Percentiles rank a stretch among this genome's conserved stretches.
phyloP scores from a whole-genome alignment of 2,888 invertebrate species.

The Latrodectus elegans region DNA sequence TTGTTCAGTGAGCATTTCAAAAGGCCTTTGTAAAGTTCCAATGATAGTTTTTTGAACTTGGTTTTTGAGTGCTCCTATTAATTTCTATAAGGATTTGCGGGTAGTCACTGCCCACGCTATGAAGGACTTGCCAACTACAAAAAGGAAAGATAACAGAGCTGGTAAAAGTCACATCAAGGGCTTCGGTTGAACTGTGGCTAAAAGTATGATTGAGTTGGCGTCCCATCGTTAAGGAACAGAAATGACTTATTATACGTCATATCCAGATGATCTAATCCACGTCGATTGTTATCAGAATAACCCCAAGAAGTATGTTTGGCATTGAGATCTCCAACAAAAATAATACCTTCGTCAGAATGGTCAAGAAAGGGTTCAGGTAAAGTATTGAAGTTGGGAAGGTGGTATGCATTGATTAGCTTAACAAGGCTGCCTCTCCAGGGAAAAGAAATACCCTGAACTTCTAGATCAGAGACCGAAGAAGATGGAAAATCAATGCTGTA shows the following conservation, averaged over 20 bases:
- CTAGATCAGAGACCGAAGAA: no score
- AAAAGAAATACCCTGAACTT: no score
- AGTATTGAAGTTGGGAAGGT: no score
- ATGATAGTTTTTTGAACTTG: no score
- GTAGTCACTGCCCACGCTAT: background rate
- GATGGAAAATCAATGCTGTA: no score
- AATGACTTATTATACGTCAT: background rate
- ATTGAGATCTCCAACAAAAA: background rate
- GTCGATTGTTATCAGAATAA: background rate
- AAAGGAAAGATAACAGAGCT: background rate
- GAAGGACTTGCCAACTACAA: background rate
- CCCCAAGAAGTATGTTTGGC: background rate
- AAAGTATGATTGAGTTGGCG: background rate
- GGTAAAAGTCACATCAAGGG: background rate
- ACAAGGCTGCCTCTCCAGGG: no score
- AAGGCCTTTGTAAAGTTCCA: no score
- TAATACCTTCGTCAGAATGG: no score
- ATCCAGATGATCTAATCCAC: background rate
- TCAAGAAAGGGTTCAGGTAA: no score
- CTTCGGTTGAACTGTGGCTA: background rate
- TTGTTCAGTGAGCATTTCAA: no score
- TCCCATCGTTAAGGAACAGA: background rate
- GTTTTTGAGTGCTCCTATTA: no score
- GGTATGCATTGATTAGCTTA: no score
- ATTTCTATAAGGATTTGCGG: background rate